A percentile compares a stretch with the other conserved stretches of the same genome.
These are phyloP conservation scores for Drosophila buzzatii DNA, from an alignment of 2,888 invertebrate species.

Conservation along the genomic window DNA sequence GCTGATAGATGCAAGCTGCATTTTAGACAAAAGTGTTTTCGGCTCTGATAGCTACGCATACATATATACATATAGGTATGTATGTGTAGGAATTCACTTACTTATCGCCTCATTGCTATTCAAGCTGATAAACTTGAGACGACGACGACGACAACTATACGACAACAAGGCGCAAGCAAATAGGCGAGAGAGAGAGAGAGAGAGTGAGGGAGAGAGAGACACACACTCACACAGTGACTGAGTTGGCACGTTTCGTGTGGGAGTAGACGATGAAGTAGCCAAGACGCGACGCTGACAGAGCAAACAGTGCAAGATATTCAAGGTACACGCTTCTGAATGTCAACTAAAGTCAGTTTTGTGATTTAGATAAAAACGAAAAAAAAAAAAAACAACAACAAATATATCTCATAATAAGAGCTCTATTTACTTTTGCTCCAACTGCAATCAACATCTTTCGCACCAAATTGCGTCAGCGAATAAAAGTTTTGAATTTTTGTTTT, in stretches of 20 bases:
- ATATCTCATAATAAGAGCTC: conserved; percentile 19
- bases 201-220: not conserved
- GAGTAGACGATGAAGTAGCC: not conserved
- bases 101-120: conserved; percentile 62
- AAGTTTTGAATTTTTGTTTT: conserved; percentile 26
- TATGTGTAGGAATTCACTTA: conserved; percentile 37
- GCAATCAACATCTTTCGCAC: conserved; percentile 30
- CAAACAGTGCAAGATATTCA: conserved; percentile 47
- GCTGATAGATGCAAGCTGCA: conserved; percentile 25
- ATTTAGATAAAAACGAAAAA: conserved; percentile 59
- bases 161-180: conserved; percentile 64
- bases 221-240: not conserved
- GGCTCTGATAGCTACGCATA: conserved; percentile 10
- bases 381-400: not conserved
- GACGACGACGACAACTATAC: conserved; percentile 55
- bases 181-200: conserved; percentile 35
- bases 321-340: conserved; percentile 58
- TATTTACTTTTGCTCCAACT: conserved; percentile 28
- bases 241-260: not conserved
- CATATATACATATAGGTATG: not conserved
- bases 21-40: conserved; percentile 22
- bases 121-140: conserved; percentile 66
- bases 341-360: conserved; percentile 62
- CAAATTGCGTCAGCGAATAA: conserved; percentile 51
- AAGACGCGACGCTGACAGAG: conserved; percentile 52